Conservation (phyloP, 2,113 vertebrate genomes). For the Ailuropoda melanoleuca region DNA sequence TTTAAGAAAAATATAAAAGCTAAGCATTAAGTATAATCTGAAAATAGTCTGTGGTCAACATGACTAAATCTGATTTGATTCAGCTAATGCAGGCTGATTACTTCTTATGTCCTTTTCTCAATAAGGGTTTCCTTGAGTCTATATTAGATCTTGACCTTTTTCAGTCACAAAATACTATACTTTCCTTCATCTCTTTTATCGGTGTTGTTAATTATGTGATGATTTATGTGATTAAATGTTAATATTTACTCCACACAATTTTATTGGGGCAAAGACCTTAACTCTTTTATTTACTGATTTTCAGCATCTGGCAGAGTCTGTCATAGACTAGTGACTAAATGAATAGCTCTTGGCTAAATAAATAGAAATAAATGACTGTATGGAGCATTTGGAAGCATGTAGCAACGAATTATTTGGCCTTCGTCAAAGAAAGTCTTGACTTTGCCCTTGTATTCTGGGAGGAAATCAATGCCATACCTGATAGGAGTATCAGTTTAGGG, state of each 20-base stretch:
- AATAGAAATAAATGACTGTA: not conserved
- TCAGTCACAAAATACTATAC: not conserved
- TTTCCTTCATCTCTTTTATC: not conserved
- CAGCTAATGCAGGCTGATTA: not conserved
- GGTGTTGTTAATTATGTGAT: not conserved
- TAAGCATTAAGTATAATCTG: not conserved
- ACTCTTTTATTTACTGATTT: not conserved
- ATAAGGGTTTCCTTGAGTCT: not conserved
- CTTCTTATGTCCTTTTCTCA: not conserved
- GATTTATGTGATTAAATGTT: not conserved
- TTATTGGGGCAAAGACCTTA: not conserved
- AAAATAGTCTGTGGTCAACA: not conserved
- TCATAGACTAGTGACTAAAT: not conserved
- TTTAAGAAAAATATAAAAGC: not conserved
- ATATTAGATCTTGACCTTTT: not conserved
- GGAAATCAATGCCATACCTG: not conserved
- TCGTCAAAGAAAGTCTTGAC: not conserved
- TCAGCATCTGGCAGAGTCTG: not conserved
- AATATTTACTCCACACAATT: not conserved
- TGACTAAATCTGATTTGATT: not conserved
- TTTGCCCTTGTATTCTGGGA: not conserved
- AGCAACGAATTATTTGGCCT: not conserved
- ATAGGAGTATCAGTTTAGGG: not conserved
- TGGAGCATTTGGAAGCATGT: not conserved
- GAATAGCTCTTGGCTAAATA: not conserved